Evolutionary conservation across 2,888 invertebrate genomes (phyloP).

Genomic region (Amiota minor): DNA sequence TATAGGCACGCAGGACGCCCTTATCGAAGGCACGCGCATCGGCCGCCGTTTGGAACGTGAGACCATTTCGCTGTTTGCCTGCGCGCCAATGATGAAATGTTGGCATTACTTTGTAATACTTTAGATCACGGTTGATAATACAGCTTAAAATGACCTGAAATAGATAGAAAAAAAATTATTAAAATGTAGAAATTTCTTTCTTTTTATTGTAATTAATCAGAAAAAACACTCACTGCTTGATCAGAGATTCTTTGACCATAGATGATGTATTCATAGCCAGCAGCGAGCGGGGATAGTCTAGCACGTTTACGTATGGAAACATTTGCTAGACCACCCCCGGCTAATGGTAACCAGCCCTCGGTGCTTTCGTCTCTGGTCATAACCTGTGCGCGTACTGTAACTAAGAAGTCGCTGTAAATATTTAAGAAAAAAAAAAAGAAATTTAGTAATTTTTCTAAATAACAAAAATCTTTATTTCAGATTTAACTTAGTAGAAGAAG

Average conservation of each 20-base stretch:
- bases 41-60: conserved; percentile 96
- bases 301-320: conserved; percentile 90
- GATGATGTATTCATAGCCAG: conserved; percentile 91
- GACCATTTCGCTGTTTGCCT: conserved; percentile 94
- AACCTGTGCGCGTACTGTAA: conserved; percentile 98
- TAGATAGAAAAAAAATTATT: conserved; percentile 29
- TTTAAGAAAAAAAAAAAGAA: conserved; percentile 36
- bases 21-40: conserved; percentile 95
- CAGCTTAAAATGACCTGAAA: conserved; percentile 92
- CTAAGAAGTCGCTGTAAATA: conserved; percentile 88
- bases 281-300: conserved; percentile 74
- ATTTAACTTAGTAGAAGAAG: conserved; percentile 41
- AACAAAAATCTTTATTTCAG: not conserved
- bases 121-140: conserved; percentile 95
- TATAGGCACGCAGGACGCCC: conserved; percentile 90
- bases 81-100: conserved; percentile 99
- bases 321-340: conserved; percentile 94
- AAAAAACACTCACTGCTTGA: conserved; percentile 82
- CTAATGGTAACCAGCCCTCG: conserved; percentile 95
- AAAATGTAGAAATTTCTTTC: conserved; percentile 5
- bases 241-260: conserved; percentile 94
- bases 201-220: too few relatives aligned
- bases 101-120: conserved; percentile 98
- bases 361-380: conserved; percentile 98
- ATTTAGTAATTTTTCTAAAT: not conserved